A percentile compares a stretch with the other conserved stretches of the same genome.
phyloP scores from a whole-genome alignment of 2,797 vertebrate species.

The Phalloptychus januarius region DNA sequence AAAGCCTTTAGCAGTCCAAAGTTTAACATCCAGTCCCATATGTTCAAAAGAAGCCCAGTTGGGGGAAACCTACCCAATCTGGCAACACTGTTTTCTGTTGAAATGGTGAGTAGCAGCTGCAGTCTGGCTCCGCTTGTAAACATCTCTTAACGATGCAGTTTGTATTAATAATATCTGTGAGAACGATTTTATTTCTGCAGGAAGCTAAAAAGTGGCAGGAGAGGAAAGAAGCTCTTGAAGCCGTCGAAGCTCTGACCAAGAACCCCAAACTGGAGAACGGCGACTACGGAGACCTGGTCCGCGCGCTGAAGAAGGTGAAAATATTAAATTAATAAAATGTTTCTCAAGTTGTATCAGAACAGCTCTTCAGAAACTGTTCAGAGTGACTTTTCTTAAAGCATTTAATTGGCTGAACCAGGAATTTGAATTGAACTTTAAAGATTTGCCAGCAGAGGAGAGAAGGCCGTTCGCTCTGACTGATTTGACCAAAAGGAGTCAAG shows the following conservation, averaged over 20 bases:
- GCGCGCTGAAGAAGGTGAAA: conserved; percentile 93
- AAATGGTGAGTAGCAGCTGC: not conserved
- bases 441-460: not conserved
- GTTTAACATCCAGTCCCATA: too few relatives aligned
- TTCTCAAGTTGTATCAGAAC: not conserved
- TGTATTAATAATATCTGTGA: not conserved
- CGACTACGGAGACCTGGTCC: conserved; percentile 94
- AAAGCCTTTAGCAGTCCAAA: too few relatives aligned
- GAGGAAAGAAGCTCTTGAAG: conserved; percentile 95
- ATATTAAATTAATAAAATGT: not conserved
- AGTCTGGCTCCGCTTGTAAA: not conserved
- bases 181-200: conserved; percentile 69
- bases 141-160: not conserved
- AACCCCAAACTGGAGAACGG: conserved; percentile 94
- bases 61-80: too few relatives aligned
- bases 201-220: conserved; percentile 99
- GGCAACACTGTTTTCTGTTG: not conserved
- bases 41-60: too few relatives aligned
- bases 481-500: not conserved
- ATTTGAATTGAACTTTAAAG: not conserved
- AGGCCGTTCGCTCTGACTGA: not conserved
- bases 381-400: not conserved
- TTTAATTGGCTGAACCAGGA: not conserved
- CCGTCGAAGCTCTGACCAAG: conserved; percentile 88
- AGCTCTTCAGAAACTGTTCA: not conserved